Base-by-base conservation (phyloP, 2,888 invertebrate genomes). In the Rapana venosa region DNA sequence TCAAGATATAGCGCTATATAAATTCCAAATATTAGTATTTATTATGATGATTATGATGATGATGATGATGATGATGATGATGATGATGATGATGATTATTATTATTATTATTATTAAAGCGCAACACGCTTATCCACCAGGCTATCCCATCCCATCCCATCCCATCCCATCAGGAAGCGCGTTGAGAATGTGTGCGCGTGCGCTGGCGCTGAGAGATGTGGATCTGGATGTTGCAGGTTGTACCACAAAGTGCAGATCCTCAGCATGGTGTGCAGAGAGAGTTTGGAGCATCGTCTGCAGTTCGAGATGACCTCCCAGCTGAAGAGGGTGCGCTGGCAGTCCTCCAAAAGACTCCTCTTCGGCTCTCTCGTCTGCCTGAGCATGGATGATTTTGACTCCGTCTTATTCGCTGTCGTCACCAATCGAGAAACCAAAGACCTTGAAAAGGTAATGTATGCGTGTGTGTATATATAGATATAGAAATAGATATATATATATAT, bases 321-420 rank as follows among this genome's bases (percentile, higher is more conserved):
- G 30, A 91, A 86, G 20, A 77, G 87, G 30, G 87, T 94, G 15
- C 92, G 93, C 66, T 97, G 97, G 96, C 96, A 97, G 90, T 94
- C 96, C 85, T 96, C 97, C 4, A 97, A 97, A 93, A 96, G 97
- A 90, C 97, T 98, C 58, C 97, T 98, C 96, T 97, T 96, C 94
- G 98, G 98, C 0, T 97, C 98, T 0, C 96, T 98, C 26, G 95
- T 98, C 0, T 97, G 98, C 91, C 97, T 98, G 70, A 97, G 98
- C 0, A 96, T 96, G 70, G 97, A 98, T 94, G 96, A 97, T 90
- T 98, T 98, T 95, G 96, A 97, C 66, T 97, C 97, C 4, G 96
- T 98, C 70, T 95, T 97, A 90, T 97, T 98, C 94, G 98, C 97
- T 0, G 97, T 97, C 56, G 97, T 96, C 11, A 91, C 92, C 32